These are phyloP conservation scores for Gerris buenoi DNA, from an alignment of 1,140 invertebrate genomes.

Conservation along the genomic window DNA sequence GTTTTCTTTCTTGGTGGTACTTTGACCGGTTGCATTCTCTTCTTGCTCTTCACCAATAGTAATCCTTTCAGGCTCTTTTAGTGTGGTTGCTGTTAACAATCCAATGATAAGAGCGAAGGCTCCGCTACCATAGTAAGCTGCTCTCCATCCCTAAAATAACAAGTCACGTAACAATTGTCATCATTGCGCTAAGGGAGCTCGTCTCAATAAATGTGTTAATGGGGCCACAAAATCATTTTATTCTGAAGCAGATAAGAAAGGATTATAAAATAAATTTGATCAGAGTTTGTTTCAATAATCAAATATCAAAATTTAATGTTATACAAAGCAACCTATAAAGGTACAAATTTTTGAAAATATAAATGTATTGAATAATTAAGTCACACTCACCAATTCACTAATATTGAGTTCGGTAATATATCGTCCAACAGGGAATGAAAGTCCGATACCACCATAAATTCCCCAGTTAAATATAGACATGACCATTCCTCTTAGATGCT, in stretches of 20 bases:
- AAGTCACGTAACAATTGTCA: not conserved
- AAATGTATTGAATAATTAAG: not conserved
- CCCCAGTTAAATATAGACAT: constrained; percentile 92
- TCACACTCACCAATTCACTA: constrained; percentile 47
- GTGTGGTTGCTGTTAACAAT: constrained; percentile 52
- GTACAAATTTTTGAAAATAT: too few species aligned
- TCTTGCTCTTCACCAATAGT: constrained; percentile 48
- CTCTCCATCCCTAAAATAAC: constrained; percentile 69
- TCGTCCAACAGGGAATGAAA: constrained; percentile 78
- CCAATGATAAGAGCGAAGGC: constrained; percentile 62
- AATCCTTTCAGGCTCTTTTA: constrained; percentile 60
- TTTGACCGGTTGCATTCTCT: constrained; percentile 21
- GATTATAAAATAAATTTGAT: too few species aligned
- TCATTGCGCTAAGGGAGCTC: not conserved
- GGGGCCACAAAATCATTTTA: too few species aligned
- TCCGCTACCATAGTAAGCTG: constrained; percentile 70
- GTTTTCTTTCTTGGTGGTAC: constrained; percentile 32
- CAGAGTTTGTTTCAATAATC: too few species aligned
- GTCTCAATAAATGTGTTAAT: too few species aligned
- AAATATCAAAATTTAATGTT: too few species aligned
- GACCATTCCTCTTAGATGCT: constrained; percentile 63
- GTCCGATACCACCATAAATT: constrained; percentile 84
- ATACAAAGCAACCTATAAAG: too few species aligned
- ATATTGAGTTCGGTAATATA: constrained; percentile 66
- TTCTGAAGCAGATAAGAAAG: too few species aligned